Base-by-base conservation (phyloP, 2,113 vertebrate genomes). In the Ceuthmochares aereus region DNA sequence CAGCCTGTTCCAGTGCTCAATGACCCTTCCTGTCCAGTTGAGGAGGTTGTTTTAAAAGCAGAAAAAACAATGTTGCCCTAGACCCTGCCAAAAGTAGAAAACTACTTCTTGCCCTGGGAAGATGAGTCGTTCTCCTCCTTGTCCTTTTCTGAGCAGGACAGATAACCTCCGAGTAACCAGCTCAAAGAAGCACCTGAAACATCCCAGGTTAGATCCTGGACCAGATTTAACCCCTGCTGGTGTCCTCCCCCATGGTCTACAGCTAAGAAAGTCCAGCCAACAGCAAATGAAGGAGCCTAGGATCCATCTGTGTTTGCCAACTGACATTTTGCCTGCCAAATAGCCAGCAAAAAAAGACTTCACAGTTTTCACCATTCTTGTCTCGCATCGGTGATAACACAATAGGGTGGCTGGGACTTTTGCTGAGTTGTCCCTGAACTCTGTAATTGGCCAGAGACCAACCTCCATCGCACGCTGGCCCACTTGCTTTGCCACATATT, bases 361-460 rank as follows among this genome's bases (percentile, higher is more conserved):
- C 19, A 63, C 5, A 12, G 4, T 14, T 82, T n/a, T 20, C 12
- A 69, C 25, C 32, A 2, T 3, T 14, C 4, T 2, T n/a, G n/a
- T 21, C 26, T 43, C 1, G 2, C 5, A 1, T 23, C 40, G 20
- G 17, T 9, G 37, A 15, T 51, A 58, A 19, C 55, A 29, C 26
- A 10, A 7, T 4, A 5, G 30, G 40, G 42, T 3, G 8, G 25
- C 34, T 42, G 20, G 23, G 20, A 47, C 21, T 5, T 7, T 27
- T 11, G 10, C 29, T 15, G 4, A 7, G 14, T 0, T 1, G 25
- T 30, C 29, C 68, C 30, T 47, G 52, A 4, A 17, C 1, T 60
- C n/a, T 10, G 30, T 8, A 11, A 29, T 8, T 45, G 32, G 55
- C 3, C 74, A 81, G 12, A 64, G 36, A 30, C 16, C 54, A 42